Conservation (phyloP, 2,113 vertebrate species). For the Scomber japonicus region DNA sequence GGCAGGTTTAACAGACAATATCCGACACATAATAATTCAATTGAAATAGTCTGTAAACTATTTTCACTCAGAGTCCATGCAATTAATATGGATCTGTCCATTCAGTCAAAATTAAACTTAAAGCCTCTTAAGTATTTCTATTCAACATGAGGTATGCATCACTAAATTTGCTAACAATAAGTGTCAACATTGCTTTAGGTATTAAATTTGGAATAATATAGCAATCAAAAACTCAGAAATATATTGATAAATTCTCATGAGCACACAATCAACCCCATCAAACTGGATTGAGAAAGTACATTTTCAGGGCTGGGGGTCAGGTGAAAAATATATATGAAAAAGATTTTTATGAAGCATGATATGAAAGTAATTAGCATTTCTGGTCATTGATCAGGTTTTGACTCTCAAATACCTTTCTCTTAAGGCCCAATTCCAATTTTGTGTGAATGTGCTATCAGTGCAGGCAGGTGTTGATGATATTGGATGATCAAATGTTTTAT, state of each 20-base stretch:
- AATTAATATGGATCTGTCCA: not conserved
- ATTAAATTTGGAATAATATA: not conserved
- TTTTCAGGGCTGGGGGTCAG: not conserved
- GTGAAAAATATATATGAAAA: not conserved
- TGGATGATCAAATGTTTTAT: not conserved
- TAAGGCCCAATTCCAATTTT: not conserved
- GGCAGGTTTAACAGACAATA: not conserved
- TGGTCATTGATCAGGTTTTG: not conserved
- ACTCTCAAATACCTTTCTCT: not conserved
- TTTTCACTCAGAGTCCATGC: not conserved
- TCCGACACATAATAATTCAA: not conserved
- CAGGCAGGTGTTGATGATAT: not conserved
- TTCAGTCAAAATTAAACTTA: too few relatives aligned
- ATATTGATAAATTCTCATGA: not conserved
- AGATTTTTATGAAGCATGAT: too few relatives aligned
- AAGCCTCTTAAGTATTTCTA: not conserved
- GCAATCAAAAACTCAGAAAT: not conserved
- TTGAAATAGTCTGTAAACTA: not conserved
- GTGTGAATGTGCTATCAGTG: not conserved
- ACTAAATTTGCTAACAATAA: not conserved
- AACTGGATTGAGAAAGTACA: not conserved
- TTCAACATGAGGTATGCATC: not conserved
- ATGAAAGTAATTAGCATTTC: too few relatives aligned
- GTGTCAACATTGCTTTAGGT: too few relatives aligned
- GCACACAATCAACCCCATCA: not conserved